These are phyloP conservation scores for Intellagama lesueurii DNA, from an alignment of 2,797 vertebrate species.

Conservation along the genomic window DNA sequence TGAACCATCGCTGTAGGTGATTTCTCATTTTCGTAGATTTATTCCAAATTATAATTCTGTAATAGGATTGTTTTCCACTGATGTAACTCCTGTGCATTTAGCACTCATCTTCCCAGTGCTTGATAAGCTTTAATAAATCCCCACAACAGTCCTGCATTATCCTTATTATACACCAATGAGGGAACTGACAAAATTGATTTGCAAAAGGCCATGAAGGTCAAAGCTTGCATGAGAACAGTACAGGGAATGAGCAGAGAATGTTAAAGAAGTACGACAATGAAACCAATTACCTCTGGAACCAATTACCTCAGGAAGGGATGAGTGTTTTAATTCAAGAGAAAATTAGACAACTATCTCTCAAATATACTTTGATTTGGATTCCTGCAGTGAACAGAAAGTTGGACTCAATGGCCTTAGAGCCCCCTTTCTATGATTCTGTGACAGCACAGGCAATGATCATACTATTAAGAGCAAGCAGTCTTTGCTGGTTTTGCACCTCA, in stretches of 20 bases:
- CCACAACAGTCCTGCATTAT: background rate
- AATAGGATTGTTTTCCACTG: constrained; percentile 28
- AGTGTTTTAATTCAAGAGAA: too few species aligned
- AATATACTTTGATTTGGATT: too few species aligned
- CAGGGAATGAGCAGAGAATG: constrained; percentile 19
- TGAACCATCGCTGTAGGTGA: background rate
- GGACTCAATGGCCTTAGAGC: too few species aligned
- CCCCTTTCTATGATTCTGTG: too few species aligned
- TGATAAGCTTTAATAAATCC: constrained; percentile 31
- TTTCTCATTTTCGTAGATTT: constrained; percentile 33
- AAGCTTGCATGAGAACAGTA: constrained; percentile 10
- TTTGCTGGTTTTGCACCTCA: constrained; percentile 5
- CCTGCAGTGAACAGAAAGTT: too few species aligned
- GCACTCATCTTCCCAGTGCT: constrained; percentile 26
- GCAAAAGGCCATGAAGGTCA: constrained; percentile 10
- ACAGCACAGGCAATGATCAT: background rate
- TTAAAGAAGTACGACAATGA: too few species aligned
- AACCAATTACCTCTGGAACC: too few species aligned
- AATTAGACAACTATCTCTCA: too few species aligned
- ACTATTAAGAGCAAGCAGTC: constrained; percentile 5
- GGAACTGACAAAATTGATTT: constrained; percentile 16
- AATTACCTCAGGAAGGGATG: too few species aligned
- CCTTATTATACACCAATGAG: constrained; percentile 30
- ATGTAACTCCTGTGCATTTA: constrained; percentile 20
- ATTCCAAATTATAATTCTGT: constrained; percentile 30